phyloP scores from a whole-genome alignment of 2,888 invertebrate genomes.

The Troides oblongomaculatus region DNA sequence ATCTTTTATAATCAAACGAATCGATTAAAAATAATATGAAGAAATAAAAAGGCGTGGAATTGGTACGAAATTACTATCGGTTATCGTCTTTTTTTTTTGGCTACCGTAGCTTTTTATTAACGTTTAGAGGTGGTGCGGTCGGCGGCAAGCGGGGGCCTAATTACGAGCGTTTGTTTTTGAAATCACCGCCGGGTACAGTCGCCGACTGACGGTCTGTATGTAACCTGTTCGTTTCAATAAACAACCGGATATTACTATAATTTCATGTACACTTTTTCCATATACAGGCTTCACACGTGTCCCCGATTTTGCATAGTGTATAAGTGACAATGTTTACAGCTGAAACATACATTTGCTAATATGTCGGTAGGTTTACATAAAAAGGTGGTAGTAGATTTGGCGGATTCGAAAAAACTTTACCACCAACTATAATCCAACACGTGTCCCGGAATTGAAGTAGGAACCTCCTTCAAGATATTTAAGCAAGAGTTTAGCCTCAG shows the following conservation, averaged over 20 bases:
- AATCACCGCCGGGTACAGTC: slow-evolving; percentile 62
- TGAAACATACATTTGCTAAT: too few relatives aligned
- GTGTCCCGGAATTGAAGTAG: too few relatives aligned
- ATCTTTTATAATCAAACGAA: slow-evolving; percentile 29
- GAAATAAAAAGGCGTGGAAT: slow-evolving; percentile 32
- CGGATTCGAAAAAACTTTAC: too few relatives aligned
- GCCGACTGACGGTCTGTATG: slow-evolving; percentile 39
- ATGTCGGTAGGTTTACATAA: too few relatives aligned
- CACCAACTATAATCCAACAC: too few relatives aligned
- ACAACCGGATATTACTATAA: slow-evolving; percentile 2
- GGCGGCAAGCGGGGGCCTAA: slow-evolving; percentile 60
- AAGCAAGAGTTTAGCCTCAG: too few relatives aligned
- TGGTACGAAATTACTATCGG: slow-evolving; percentile 34
- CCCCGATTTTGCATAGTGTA: too few relatives aligned
- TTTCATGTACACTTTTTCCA: background rate
- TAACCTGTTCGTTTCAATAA: slow-evolving; percentile 12
- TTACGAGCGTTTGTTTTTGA: slow-evolving; percentile 75
- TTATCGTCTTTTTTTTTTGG: slow-evolving; percentile 49
- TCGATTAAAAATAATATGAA: slow-evolving; percentile 30
- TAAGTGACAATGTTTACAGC: too few relatives aligned
- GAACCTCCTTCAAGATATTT: too few relatives aligned
- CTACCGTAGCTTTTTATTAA: slow-evolving; percentile 62
- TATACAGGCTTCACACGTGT: too few relatives aligned
- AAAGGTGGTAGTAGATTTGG: too few relatives aligned
- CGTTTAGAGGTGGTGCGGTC: slow-evolving; percentile 43